phyloP scores from a whole-genome alignment of 2,888 invertebrate species.

The Andrena praecox region DNA sequence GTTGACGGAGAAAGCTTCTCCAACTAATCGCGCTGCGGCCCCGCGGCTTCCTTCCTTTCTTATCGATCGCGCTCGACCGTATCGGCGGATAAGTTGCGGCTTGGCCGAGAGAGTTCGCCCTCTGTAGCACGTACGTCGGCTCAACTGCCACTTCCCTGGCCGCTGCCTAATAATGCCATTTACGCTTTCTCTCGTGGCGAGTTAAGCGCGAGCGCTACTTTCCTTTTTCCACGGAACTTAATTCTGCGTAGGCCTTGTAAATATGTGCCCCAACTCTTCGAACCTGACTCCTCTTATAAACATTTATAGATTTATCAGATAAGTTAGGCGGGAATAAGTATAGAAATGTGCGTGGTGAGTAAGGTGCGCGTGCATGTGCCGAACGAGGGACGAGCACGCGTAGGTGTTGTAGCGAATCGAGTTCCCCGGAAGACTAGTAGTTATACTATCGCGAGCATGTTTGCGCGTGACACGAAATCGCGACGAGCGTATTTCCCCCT shows the following conservation, averaged over 20 bases:
- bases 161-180: neutral
- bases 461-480: neutral
- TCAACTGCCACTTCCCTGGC: neutral
- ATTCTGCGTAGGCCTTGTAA: neutral
- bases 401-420: slow-evolving; percentile 33
- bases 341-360: neutral
- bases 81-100: neutral
- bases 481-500: neutral
- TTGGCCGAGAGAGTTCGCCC: slow-evolving; percentile 14
- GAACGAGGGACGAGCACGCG: slow-evolving; percentile 1
- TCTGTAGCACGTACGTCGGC: neutral
- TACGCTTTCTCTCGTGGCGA: neutral
- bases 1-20: neutral
- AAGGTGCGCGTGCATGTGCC: neutral
- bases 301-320: neutral
- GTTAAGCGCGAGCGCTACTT: neutral
- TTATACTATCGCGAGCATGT: slow-evolving; percentile 10
- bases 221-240: neutral
- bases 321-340: neutral
- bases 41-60: neutral
- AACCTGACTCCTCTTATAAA: neutral
- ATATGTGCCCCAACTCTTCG: neutral
- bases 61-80: slow-evolving; percentile 18
- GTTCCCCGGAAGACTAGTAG: slow-evolving; percentile 60
- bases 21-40: neutral